These are phyloP conservation scores for Colletes gigas DNA, from an alignment of 1,140 invertebrate species.

Conservation along the genomic window DNA sequence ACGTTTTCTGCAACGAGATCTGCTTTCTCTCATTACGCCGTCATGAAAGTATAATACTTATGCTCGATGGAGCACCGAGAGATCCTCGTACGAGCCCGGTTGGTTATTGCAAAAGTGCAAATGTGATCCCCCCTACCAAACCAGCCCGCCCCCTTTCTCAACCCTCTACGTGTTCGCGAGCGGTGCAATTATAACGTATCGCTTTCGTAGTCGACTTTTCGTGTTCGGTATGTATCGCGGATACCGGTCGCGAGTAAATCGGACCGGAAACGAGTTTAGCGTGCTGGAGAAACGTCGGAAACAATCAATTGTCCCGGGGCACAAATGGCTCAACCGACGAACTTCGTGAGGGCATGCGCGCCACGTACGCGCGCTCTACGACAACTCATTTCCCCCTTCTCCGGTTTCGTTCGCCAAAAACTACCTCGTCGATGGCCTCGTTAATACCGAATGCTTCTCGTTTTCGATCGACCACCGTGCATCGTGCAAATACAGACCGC, in stretches of 20 bases:
- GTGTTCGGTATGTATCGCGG: conserved; percentile 18
- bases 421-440: not conserved
- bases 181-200: conserved; percentile 35
- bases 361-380: conserved; percentile 7
- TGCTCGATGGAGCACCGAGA: conserved; percentile 38
- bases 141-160: not conserved
- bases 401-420: not conserved
- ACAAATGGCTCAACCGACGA: conserved; percentile 47
- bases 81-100: not conserved
- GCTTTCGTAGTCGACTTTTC: conserved; percentile 40
- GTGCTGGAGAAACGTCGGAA: conserved; percentile 61
- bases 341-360: conserved; percentile 48
- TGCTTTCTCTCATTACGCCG: conserved; percentile 55
- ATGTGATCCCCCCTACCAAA: not conserved
- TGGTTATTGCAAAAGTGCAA: conserved; percentile 16
- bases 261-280: conserved; percentile 60
- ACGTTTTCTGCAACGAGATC: conserved; percentile 39
- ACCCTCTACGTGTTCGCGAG: not conserved
- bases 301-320: conserved; percentile 54
- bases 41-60: conserved; percentile 54
- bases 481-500: too few species aligned
- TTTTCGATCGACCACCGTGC: too few species aligned
- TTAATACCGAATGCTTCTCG: not conserved
- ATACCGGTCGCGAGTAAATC: conserved; percentile 46
- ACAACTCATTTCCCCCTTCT: not conserved